phyloP scores from a whole-genome alignment of 2,888 invertebrate genomes.

The Mechanitis mazaeus region DNA sequence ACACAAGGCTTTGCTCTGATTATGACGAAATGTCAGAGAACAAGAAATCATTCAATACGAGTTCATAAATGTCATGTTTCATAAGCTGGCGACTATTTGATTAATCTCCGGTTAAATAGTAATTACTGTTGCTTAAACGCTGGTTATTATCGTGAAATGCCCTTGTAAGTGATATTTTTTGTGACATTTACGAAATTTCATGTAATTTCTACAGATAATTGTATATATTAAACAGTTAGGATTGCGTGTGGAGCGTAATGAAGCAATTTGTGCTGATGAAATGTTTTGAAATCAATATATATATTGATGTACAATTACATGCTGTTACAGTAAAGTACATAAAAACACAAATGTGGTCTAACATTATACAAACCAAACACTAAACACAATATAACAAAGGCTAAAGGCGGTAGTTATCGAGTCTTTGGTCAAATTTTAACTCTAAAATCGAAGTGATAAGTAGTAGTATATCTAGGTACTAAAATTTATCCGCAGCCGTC shows the following conservation, averaged over 20 bases:
- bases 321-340: no score
- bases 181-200: conserved; percentile 12
- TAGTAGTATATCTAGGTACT: conserved; percentile 28
- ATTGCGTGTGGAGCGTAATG: no score
- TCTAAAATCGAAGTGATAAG: conserved; percentile 25
- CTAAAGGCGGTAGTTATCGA: conserved; percentile 8
- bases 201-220: no score
- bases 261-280: no score
- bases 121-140: conserved; percentile 2
- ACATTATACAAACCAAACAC: no score
- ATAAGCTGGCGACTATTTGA: conserved; percentile 1
- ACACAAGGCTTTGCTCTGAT: no score
- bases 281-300: no score
- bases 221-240: no score
- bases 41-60: background rate
- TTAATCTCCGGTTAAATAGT: conserved; percentile 5
- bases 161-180: conserved; percentile 17
- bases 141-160: conserved; percentile 13
- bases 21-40: background rate
- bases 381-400: no score
- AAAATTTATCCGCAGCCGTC: conserved; percentile 30
- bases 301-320: no score
- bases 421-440: conserved; percentile 15
- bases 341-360: no score
- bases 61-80: background rate